Base-by-base conservation (phyloP, 2,888 invertebrate genomes). In the Ernsta delagoae region DNA sequence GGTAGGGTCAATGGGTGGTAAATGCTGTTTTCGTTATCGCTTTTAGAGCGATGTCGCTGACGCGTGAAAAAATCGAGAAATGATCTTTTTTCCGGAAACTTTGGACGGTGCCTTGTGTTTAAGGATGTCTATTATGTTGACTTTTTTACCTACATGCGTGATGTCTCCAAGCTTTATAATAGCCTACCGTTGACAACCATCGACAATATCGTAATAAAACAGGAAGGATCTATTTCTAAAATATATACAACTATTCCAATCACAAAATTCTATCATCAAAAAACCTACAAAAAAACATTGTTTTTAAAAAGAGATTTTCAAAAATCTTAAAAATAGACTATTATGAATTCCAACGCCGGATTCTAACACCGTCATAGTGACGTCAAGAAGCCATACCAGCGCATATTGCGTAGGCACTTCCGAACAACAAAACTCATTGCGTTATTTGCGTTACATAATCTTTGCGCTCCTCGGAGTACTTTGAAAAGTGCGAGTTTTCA, bases 401-500 rank as follows among this genome's bases (percentile, higher is more conserved):
- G n/a, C n/a, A n/a, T n/a, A n/a, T n/a, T 34, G 54, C 5, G 53
- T 16, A 11, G 39, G 36, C 50, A 60, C 9, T 65, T 65, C n/a
- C 1, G 9, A 65, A 57, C n/a, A 59, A 1, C 12, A 60, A 31
- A 41, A 7, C 39, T 24, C 7, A 31, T 36, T 36, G 36, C 36
- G 36, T 36, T 36, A 36, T 36, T 7, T 31, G n/a, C 74, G 65
- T 66, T 53, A 60, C 64, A 70, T 80, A 77, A 72, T 84, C 81
- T 80, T 74, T 80, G 79, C 31, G 71, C 75, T 71, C 77, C 66
- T 45, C 72, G 71, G 72, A 80, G 75, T 76, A 78, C 81, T 85
- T 84, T 83, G 83, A 86, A 87, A 87, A 88, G 86, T 86, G 85
- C 80, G 84, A 85, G 81, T 87, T 85, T 78, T 78, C 78, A 85